These are phyloP conservation scores for Cantharis rustica DNA, from an alignment of 2,888 invertebrate species.

Conservation along the genomic window DNA sequence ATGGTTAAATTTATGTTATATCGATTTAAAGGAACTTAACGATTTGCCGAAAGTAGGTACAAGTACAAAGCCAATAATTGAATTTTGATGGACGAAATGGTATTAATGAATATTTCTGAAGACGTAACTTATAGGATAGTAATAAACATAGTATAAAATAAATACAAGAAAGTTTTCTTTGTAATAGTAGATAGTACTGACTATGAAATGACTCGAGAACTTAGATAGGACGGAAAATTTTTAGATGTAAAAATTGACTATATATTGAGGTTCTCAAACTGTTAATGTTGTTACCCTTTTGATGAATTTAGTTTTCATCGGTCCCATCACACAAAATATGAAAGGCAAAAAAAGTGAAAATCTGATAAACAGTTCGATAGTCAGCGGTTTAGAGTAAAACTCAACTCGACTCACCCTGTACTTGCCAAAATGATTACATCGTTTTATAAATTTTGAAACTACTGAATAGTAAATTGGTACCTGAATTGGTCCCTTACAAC, in stretches of 20 bases:
- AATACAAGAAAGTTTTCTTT: too few species aligned
- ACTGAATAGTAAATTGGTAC: slow-evolving; percentile 17
- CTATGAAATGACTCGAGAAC: background rate
- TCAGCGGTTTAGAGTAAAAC: background rate
- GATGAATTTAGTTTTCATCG: background rate
- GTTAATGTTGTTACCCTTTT: background rate
- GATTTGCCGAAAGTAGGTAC: background rate
- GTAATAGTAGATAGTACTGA: too few species aligned
- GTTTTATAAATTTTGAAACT: background rate
- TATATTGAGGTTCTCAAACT: background rate
- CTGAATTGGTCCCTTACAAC: slow-evolving; percentile 29
- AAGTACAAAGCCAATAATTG: background rate
- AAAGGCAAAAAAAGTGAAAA: background rate
- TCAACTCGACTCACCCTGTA: background rate
- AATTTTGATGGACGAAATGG: background rate
- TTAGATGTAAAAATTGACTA: background rate
- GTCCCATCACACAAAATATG: background rate
- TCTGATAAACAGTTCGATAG: background rate
- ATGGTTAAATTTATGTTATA: background rate
- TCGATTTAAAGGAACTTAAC: background rate
- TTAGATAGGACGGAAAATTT: background rate
- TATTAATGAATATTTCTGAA: background rate
- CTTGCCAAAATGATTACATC: background rate
- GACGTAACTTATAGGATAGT: background rate
- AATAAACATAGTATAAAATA: background rate